phyloP scores from a whole-genome alignment of 2,888 invertebrate genomes.

The Dermolepida albohirtum region DNA sequence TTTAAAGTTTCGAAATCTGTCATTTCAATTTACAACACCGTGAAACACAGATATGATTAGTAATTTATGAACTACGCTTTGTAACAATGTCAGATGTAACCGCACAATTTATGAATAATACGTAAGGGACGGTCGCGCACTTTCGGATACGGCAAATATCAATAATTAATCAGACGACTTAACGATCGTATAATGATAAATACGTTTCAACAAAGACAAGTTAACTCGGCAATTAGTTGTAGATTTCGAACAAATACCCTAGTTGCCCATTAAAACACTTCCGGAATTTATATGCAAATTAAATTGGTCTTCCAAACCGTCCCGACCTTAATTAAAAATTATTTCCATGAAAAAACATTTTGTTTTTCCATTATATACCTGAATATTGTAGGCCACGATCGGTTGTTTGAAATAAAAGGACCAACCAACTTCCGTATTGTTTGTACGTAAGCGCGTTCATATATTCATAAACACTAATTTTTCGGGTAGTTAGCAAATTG shows the following conservation, averaged over 20 bases:
- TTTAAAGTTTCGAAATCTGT: no score
- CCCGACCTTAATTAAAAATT: slow-evolving; percentile 1
- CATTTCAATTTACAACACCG: no score
- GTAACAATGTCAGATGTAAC: no score
- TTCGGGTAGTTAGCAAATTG: background rate
- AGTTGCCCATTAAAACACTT: background rate
- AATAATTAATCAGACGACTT: slow-evolving; percentile 12
- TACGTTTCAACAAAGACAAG: background rate
- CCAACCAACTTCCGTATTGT: no score
- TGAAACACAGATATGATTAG: no score
- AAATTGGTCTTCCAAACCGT: background rate
- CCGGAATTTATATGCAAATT: slow-evolving; percentile 10
- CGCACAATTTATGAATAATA: background rate
- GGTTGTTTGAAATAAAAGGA: background rate
- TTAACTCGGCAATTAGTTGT: slow-evolving; percentile 4
- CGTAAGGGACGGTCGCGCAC: background rate
- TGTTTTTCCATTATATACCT: no score
- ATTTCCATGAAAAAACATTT: background rate
- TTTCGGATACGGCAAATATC: slow-evolving; percentile 8
- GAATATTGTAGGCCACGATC: background rate
- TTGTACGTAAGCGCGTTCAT: no score
- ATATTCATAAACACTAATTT: background rate
- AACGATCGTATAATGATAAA: background rate
- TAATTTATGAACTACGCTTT: no score
- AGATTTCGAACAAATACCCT: slow-evolving; percentile 19